Evolutionary conservation across 2,888 invertebrate species (phyloP).

Genomic region (Pheosia gnoma): DNA sequence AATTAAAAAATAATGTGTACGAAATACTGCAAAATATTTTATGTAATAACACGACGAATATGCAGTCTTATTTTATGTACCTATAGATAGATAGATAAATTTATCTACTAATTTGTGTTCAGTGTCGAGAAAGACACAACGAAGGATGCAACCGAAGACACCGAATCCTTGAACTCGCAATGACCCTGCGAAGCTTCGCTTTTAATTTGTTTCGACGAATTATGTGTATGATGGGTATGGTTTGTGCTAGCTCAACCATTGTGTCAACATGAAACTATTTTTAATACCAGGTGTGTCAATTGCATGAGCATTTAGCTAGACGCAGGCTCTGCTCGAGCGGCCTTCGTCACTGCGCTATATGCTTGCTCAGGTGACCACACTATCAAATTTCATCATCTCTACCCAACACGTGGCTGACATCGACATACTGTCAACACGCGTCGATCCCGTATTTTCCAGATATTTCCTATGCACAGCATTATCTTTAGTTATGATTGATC

Average conservation of each 20-base stretch:
- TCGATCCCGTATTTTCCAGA: neutral
- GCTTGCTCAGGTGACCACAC: constrained; percentile 2
- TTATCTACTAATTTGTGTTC: neutral
- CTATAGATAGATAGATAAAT: neutral
- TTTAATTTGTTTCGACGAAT: constrained; percentile 22
- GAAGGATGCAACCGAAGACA: constrained; percentile 18
- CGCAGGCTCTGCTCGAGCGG: neutral
- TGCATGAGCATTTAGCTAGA: neutral
- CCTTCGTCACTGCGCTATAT: neutral
- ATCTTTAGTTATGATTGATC: neutral
- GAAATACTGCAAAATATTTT: too few relatives aligned
- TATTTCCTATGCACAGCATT: neutral
- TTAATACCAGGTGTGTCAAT: neutral
- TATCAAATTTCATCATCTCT: neutral
- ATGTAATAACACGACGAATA: too few relatives aligned
- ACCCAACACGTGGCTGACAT: neutral
- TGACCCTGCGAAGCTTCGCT: constrained; percentile 50
- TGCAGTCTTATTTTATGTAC: neutral
- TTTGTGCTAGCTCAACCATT: neutral
- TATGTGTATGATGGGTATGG: constrained; percentile 1
- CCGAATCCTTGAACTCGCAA: constrained; percentile 59
- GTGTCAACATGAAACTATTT: neutral
- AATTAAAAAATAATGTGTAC: too few relatives aligned
- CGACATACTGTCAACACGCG: neutral
- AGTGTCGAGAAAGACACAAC: constrained; percentile 12